Evolutionary conservation across 2,797 vertebrate genomes (phyloP).

Genomic region (Neosilurus mollespiculum): DNA sequence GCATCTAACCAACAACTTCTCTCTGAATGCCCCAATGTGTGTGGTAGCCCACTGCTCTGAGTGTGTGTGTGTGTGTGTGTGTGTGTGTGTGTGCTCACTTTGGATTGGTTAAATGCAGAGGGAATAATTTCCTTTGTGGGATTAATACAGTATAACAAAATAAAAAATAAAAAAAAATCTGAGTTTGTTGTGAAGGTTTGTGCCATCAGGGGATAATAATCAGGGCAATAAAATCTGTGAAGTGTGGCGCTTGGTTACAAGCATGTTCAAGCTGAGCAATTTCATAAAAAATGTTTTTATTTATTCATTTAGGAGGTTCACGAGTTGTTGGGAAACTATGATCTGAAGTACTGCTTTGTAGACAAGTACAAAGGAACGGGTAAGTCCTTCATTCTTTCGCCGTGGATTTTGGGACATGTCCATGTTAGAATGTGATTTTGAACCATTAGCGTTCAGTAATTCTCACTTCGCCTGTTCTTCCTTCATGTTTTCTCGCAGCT

Average conservation of each 20-base stretch:
- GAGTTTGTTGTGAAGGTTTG: not conserved
- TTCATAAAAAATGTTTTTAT: constrained; percentile 29
- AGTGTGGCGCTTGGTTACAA: too few species aligned
- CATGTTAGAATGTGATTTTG: not conserved
- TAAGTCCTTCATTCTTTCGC: constrained; percentile 65
- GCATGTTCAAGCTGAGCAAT: too few species aligned
- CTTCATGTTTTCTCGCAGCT: constrained; percentile 59
- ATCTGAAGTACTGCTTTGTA: constrained; percentile 96
- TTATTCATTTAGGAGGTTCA: constrained; percentile 82
- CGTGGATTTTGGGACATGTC: not conserved
- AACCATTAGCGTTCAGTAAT: too few species aligned
- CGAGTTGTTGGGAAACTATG: constrained; percentile 87
- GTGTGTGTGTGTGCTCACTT: too few species aligned
- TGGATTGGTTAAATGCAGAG: too few species aligned
- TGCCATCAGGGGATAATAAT: not conserved
- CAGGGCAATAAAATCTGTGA: not conserved
- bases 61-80: too few species aligned
- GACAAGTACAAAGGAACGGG: constrained; percentile 97
- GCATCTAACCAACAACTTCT: too few species aligned
- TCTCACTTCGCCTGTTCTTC: not conserved
- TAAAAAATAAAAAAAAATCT: not conserved
- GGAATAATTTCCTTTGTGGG: too few species aligned
- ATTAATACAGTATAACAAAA: too few species aligned
- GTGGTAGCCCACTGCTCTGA: too few species aligned
- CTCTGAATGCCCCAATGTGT: too few species aligned